These are phyloP conservation scores for Spilosoma lubricipeda DNA, from an alignment of 2,888 invertebrate genomes.

Conservation along the genomic window DNA sequence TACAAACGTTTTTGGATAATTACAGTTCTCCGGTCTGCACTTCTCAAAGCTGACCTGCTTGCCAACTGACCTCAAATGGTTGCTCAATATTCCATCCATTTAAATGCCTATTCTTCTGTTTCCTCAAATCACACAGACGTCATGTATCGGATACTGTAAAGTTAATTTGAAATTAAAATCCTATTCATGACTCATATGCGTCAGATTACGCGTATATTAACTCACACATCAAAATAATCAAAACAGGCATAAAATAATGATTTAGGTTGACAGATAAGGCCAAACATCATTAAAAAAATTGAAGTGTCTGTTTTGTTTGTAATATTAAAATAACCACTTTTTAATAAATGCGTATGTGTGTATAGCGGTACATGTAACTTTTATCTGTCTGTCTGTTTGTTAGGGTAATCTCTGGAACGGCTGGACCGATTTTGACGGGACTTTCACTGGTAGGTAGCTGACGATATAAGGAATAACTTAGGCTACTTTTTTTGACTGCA, in stretches of 20 bases:
- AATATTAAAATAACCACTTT: no score
- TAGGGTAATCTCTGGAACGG: no score
- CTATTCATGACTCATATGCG: neutral
- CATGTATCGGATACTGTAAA: neutral
- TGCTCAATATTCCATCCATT: neutral
- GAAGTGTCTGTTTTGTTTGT: no score
- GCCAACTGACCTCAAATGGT: neutral
- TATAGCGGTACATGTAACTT: no score
- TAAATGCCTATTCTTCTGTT: neutral
- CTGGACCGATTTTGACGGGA: no score
- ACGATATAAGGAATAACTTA: no score
- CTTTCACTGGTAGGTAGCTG: no score
- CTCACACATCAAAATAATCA: neutral
- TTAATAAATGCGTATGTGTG: no score
- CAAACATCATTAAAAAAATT: neutral
- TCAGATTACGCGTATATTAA: neutral
- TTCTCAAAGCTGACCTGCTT: neutral
- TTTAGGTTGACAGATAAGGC: neutral
- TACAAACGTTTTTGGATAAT: no score
- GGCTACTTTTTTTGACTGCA: no score
- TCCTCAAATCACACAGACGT: neutral
- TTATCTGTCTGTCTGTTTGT: no score
- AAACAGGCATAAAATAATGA: neutral
- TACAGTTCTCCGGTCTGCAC: neutral
- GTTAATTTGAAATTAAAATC: neutral